phyloP scores from a whole-genome alignment of 2,888 invertebrate species.

The Andricus curvator region DNA sequence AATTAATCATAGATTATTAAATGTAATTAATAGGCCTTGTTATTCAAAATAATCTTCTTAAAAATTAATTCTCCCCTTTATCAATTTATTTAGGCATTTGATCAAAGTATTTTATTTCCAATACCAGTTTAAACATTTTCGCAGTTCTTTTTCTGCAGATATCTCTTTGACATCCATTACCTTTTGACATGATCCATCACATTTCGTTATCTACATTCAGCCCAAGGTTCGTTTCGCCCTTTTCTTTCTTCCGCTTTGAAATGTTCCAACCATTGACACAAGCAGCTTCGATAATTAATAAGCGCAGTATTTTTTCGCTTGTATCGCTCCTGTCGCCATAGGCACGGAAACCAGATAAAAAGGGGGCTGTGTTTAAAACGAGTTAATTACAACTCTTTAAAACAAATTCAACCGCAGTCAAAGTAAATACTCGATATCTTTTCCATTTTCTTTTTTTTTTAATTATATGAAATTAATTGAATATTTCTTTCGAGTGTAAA shows the following conservation, averaged over 20 bases:
- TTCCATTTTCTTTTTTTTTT: neutral
- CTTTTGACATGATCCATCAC: slow-evolving; percentile 1
- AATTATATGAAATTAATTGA: neutral
- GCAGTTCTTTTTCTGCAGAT: neutral
- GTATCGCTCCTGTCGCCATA: slow-evolving; percentile 27
- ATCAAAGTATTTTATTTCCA: neutral
- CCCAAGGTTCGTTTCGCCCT: slow-evolving; percentile 25
- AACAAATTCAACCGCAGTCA: slow-evolving; percentile 34
- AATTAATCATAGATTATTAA: no score
- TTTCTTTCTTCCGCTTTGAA: slow-evolving; percentile 33
- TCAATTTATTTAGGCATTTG: neutral
- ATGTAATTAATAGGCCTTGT: no score
- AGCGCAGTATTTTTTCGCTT: slow-evolving; percentile 30
- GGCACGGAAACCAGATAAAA: slow-evolving; percentile 30
- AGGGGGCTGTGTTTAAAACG: slow-evolving; percentile 9
- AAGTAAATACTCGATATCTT: slow-evolving; percentile 20
- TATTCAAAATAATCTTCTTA: no score
- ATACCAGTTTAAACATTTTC: neutral
- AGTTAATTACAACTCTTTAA: slow-evolving; percentile 30
- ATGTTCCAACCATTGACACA: neutral
- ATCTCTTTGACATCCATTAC: slow-evolving; percentile 2
- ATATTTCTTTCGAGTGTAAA: no score
- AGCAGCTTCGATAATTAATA: slow-evolving; percentile 36
- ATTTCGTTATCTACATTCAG: slow-evolving; percentile 21
- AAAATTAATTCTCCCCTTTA: no score